Conservation (phyloP, 1,140 invertebrate genomes). For the Linepithema humile region DNA sequence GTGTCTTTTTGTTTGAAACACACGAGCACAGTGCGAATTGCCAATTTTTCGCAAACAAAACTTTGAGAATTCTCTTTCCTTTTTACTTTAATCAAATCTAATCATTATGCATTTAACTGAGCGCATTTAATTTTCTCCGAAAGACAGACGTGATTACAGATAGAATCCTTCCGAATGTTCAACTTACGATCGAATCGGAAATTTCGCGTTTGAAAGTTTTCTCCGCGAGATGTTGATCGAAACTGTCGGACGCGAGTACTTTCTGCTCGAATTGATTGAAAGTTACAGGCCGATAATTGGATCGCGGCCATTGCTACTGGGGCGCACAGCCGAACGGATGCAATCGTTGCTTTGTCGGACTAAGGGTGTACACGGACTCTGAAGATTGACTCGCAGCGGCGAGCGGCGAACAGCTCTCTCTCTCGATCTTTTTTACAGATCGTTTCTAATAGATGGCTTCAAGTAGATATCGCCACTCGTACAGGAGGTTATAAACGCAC, state of each 20-base stretch:
- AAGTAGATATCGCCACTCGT: neutral
- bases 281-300: constrained; percentile 53
- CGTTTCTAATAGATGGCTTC: neutral
- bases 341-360: constrained; percentile 38
- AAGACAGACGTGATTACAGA: neutral
- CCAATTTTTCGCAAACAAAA: neutral
- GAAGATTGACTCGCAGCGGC: neutral
- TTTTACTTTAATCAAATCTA: too few species aligned
- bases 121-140: neutral
- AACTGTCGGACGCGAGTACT: constrained; percentile 43
- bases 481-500: neutral
- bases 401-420: neutral
- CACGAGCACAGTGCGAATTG: neutral
- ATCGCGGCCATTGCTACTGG: neutral
- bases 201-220: constrained; percentile 34
- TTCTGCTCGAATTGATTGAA: constrained; percentile 43
- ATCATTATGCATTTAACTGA: neutral
- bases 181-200: constrained; percentile 14
- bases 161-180: neutral
- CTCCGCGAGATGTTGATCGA: constrained; percentile 25
- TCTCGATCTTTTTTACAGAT: neutral
- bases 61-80: neutral
- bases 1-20: neutral
- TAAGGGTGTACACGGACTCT: neutral
- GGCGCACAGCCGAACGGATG: neutral